Conservation (phyloP, 1,140 invertebrate genomes). For the Wasmannia auropunctata region DNA sequence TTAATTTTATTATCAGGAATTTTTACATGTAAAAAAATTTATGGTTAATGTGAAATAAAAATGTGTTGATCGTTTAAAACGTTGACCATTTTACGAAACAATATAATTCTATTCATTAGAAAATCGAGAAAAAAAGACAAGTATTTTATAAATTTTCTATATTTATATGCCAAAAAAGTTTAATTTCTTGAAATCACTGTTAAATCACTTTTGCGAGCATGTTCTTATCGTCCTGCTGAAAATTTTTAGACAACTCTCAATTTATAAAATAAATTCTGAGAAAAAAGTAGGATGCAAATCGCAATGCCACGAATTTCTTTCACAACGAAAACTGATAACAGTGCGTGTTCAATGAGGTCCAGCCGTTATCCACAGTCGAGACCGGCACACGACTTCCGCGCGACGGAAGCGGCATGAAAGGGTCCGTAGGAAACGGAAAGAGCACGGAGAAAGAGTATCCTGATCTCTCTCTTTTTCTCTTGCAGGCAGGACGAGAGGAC, state of each 20-base stretch:
- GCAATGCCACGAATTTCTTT: neutral
- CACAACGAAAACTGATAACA: neutral
- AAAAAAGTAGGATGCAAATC: neutral
- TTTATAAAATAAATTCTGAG: neutral
- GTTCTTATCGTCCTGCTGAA: neutral
- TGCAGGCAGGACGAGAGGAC: constrained; percentile 13
- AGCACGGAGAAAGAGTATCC: constrained; percentile 30
- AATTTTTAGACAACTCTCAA: neutral
- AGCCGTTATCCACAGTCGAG: neutral
- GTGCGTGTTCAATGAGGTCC: neutral
- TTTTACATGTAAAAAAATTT: neutral
- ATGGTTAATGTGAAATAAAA: neutral
- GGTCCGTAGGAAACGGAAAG: constrained; percentile 46
- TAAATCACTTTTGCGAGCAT: neutral
- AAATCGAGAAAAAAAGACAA: neutral
- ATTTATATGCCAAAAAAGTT: neutral
- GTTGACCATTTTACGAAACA: neutral
- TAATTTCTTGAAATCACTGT: neutral
- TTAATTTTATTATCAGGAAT: neutral
- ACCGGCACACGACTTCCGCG: constrained; percentile 21
- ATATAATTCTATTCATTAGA: neutral
- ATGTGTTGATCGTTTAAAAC: neutral
- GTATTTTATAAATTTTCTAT: neutral
- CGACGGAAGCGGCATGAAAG: constrained; percentile 60
- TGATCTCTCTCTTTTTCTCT: neutral